Base-by-base conservation (phyloP, 2,888 invertebrate genomes). In the Caenorhabditis angaria region DNA sequence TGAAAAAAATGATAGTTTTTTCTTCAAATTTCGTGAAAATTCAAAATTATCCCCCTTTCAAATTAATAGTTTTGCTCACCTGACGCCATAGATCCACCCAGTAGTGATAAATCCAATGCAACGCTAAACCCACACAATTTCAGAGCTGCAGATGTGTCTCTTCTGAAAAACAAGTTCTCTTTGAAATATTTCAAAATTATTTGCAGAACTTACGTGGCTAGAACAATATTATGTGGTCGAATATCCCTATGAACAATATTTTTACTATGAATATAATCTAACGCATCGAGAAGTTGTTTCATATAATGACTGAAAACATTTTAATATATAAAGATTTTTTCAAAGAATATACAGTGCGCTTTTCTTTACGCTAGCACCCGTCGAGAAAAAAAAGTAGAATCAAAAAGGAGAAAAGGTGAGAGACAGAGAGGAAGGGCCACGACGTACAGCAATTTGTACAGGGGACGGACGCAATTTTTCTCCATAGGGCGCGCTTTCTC, bases 121-220 rank as follows among this genome's bases (percentile, higher is more conserved):
- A 96, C 94, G 0, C 97, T 95, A 88, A 99, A 97, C 14, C 97
- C 97, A 28, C 97, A 95, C 63, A 99, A 91, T 89, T 99, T 99
- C 82, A 99, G 93, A 0, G 97, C 97, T 35, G 99, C 97, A 59
- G 96, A 97, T 90, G 97, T 99, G 88, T 99, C 97, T 82, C 94
- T 93, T 65, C 94, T 85, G 63, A 48, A 83, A 54, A 14, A 22
- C 27, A 2, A 27, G 24, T 25, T 27, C 20, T n/a, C 3, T 35
- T 14, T 29, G 2, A 6, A 57, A 51, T 24, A 24, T 47, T 18
- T 20, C n/a, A 47, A 25, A 28, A 48, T 0, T 12, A 24, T 24
- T 8, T 6, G 14, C 32, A n/a, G n/a, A 25, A 65, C 62, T 61
- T 58, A 85, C 85, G 80, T 95, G 48, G 97, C 95, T 69, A 99